Evolutionary conservation across 2,113 vertebrate genomes (phyloP).

Genomic region (Gallinago paraguaiae): DNA sequence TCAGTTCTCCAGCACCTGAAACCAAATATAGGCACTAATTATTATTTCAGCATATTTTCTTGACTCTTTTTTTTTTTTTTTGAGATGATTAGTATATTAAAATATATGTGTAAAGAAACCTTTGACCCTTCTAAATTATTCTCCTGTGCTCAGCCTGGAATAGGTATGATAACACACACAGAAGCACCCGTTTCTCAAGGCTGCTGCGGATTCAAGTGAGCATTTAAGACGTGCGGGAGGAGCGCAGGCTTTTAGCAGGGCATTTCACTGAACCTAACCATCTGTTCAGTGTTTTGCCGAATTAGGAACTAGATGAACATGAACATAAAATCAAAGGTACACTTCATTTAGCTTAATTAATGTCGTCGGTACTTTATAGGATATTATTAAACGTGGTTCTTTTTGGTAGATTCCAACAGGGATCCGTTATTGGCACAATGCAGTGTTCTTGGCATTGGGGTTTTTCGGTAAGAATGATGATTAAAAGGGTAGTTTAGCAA

Average conservation of each 20-base stretch:
- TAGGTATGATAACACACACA: not conserved
- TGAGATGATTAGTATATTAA: not conserved
- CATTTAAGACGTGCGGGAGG: not conserved
- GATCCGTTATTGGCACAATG: not conserved
- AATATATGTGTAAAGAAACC: not conserved
- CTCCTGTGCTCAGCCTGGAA: not conserved
- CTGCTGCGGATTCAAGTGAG: not conserved
- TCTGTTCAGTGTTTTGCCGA: not conserved
- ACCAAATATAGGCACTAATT: not conserved
- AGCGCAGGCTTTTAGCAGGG: not conserved
- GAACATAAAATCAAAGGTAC: not conserved
- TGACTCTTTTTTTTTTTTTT: not conserved
- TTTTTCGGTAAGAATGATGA: not conserved
- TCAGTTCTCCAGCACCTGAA: not conserved
- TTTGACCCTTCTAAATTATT: not conserved
- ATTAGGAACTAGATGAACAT: not conserved
- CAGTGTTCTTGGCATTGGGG: not conserved
- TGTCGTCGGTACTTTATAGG: not conserved
- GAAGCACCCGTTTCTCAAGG: not conserved
- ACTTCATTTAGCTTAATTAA: constrained; percentile 22
- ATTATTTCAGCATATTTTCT: not conserved
- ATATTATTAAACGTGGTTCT: not conserved
- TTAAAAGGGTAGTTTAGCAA: not conserved
- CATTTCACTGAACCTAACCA: not conserved
- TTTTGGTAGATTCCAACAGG: not conserved